phyloP scores from a whole-genome alignment of 2,888 invertebrate species.

The Congeria kusceri region DNA sequence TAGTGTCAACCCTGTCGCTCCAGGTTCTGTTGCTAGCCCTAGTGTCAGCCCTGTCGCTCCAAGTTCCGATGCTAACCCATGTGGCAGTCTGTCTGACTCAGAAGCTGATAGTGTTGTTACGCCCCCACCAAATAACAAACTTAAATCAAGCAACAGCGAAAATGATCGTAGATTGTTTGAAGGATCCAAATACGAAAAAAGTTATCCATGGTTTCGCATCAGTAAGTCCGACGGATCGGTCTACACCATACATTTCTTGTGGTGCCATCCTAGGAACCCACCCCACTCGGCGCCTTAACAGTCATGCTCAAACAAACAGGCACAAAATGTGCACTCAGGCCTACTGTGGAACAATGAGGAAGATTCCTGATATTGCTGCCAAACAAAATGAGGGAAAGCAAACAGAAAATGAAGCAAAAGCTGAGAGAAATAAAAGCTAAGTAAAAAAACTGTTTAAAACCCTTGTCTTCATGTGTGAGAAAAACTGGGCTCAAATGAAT shows the following conservation, averaged over 20 bases:
- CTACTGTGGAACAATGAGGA: no score
- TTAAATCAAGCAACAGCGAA: no score
- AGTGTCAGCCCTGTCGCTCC: no score
- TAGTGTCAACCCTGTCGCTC: no score
- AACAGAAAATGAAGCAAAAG: not conserved
- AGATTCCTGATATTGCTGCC: not conserved
- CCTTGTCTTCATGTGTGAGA: not conserved
- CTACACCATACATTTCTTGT: constrained; percentile 2
- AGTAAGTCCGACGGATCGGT: not conserved
- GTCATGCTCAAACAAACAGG: not conserved
- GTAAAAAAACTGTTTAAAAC: constrained; percentile 2
- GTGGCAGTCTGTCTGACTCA: no score
- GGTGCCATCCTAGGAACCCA: not conserved
- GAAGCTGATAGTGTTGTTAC: no score
- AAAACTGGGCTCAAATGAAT: constrained; percentile 2
- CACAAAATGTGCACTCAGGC: no score
- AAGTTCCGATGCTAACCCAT: no score
- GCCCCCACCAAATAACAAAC: no score
- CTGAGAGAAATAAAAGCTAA: not conserved
- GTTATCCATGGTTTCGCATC: not conserved
- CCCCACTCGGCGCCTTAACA: not conserved
- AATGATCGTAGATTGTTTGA: no score
- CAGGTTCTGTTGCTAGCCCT: no score
- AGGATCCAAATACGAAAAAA: no score
- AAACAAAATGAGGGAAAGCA: not conserved